These are phyloP conservation scores for Hafferia zeledoni DNA, from an alignment of 2,797 vertebrate genomes.

Conservation along the genomic window DNA sequence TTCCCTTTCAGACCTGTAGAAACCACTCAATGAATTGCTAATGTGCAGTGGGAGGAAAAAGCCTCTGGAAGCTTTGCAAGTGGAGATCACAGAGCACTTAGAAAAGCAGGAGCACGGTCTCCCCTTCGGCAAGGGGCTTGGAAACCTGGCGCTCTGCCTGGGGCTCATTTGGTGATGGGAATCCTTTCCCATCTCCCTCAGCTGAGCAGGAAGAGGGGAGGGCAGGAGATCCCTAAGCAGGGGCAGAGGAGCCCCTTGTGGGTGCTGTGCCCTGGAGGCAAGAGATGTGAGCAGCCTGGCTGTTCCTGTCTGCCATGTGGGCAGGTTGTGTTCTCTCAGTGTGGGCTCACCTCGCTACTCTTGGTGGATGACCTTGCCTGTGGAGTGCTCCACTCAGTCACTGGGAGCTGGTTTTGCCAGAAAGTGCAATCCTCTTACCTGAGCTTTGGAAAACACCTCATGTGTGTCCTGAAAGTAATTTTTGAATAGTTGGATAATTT, in stretches of 20 bases:
- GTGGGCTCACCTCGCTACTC: fast-evolving
- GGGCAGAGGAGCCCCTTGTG: not conserved
- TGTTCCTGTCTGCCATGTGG: fast-evolving
- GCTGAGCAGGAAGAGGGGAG: not conserved
- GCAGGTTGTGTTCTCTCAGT: not conserved
- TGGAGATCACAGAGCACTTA: constrained; percentile 25
- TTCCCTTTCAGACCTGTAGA: constrained; percentile 24
- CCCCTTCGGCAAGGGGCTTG: not conserved
- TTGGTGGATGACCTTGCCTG: fast-evolving
- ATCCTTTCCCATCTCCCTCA: not conserved
- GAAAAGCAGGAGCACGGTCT: not conserved
- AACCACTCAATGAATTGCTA: constrained; percentile 39
- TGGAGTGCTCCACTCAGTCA: not conserved
- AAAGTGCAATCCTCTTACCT: not conserved
- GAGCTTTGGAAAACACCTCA: not conserved
- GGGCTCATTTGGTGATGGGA: not conserved
- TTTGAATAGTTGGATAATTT: not conserved
- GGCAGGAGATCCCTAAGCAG: not conserved
- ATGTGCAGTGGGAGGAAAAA: constrained; percentile 31
- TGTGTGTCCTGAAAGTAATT: not conserved
- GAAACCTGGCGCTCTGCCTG: not conserved
- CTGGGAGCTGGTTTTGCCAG: not conserved
- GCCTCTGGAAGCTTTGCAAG: not conserved
- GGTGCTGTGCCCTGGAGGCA: not conserved
- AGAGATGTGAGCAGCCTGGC: fast-evolving